Evolutionary conservation across 1,140 invertebrate species (phyloP).

Genomic region (Batillaria attramentaria): DNA sequence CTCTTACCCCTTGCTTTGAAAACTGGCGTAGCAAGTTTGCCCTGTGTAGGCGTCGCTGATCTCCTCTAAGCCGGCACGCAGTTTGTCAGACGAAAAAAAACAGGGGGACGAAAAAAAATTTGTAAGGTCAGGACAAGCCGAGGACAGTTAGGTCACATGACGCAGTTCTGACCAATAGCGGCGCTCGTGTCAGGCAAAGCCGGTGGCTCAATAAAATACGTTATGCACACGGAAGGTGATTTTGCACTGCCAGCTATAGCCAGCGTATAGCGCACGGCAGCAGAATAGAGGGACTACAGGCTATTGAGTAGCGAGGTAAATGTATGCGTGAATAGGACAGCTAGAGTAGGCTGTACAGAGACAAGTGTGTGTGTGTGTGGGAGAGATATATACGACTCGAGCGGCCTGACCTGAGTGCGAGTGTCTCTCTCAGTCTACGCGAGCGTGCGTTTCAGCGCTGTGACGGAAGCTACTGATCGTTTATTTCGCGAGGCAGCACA

Average conservation of each 20-base stretch:
- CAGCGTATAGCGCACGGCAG: too few species aligned
- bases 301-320: too few species aligned
- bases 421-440: too few species aligned
- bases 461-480: too few species aligned
- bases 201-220: not conserved
- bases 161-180: not conserved
- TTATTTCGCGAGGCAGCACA: too few species aligned
- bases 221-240: not conserved
- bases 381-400: too few species aligned
- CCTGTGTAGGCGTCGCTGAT: not conserved
- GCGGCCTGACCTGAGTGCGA: too few species aligned
- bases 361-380: too few species aligned
- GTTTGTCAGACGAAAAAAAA: not conserved
- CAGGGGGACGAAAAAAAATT: not conserved
- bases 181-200: conserved; percentile 1
- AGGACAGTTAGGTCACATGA: conserved; percentile 12
- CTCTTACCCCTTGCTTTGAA: not conserved
- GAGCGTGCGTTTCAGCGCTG: too few species aligned
- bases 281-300: too few species aligned
- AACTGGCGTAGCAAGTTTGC: not conserved
- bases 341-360: too few species aligned
- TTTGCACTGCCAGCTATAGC: not conserved
- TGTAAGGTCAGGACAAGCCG: not conserved
- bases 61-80: not conserved
- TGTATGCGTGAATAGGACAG: too few species aligned